phyloP scores from a whole-genome alignment of 2,888 invertebrate species.

The Conistra vaccinii region DNA sequence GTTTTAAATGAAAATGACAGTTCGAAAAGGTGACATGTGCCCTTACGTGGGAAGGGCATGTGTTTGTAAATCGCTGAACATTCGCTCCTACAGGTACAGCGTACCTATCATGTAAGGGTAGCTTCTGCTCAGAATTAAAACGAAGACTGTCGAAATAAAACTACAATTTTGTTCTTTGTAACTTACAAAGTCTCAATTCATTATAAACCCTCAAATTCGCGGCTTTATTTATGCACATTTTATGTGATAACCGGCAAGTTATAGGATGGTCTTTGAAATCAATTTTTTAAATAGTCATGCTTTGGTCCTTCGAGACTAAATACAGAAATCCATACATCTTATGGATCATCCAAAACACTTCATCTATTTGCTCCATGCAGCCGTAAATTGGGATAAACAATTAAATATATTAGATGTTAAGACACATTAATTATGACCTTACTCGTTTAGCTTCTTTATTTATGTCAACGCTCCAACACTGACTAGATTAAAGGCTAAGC shows the following conservation, averaged over 20 bases:
- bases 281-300: background rate
- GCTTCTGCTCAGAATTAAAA: background rate
- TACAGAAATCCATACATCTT: background rate
- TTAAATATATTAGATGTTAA: background rate
- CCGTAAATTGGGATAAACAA: constrained; percentile 5
- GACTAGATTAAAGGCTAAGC: constrained; percentile 46
- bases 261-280: background rate
- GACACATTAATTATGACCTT: constrained; percentile 9
- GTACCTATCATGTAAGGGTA: background rate
- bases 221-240: background rate
- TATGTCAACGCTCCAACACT: constrained; percentile 25
- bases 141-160: background rate
- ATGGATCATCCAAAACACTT: background rate
- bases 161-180: no score
- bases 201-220: background rate
- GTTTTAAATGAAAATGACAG: no score
- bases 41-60: no score
- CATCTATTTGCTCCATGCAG: background rate
- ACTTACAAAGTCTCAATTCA: no score
- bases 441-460: constrained; percentile 33
- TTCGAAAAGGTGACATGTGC: no score
- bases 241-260: background rate
- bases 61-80: no score
- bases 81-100: no score
- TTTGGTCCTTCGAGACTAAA: background rate